phyloP scores from a whole-genome alignment of 2,113 vertebrate species.

The Ailurus styani region DNA sequence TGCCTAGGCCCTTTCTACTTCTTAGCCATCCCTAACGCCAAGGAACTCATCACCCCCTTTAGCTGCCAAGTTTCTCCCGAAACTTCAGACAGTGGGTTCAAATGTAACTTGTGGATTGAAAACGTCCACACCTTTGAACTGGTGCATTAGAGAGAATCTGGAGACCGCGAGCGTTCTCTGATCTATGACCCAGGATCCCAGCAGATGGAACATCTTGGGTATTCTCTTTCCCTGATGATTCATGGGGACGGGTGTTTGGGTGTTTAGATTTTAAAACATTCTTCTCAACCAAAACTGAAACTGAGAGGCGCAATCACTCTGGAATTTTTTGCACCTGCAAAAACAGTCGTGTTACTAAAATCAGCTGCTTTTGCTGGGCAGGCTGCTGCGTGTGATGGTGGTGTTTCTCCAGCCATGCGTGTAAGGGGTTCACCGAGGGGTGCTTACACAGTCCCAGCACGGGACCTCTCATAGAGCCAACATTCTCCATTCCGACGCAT shows the following conservation, averaged over 20 bases:
- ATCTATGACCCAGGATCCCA: not conserved
- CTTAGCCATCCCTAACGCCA: not conserved
- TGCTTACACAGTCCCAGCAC: not conserved
- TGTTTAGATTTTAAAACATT: not conserved
- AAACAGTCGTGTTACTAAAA: slow-evolving; percentile 17
- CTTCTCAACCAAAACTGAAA: slow-evolving; percentile 44
- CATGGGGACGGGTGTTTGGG: not conserved
- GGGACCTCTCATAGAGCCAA: not conserved
- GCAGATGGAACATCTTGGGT: not conserved
- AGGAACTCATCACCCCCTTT: not conserved
- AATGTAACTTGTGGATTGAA: not conserved
- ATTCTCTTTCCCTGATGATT: not conserved
- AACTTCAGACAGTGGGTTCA: not conserved
- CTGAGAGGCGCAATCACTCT: not conserved
- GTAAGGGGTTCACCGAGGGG: not conserved
- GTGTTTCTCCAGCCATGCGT: not conserved
- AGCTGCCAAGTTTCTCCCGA: not conserved
- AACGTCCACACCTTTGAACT: not conserved
- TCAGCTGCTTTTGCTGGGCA: not conserved
- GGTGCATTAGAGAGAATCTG: not conserved
- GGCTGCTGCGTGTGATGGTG: not conserved
- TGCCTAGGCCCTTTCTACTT: not conserved
- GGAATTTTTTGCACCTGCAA: not conserved
- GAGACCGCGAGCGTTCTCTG: not conserved
- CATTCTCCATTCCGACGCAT: not conserved